These are phyloP conservation scores for Hartigia nigra DNA, from an alignment of 2,888 invertebrate species.

Conservation along the genomic window DNA sequence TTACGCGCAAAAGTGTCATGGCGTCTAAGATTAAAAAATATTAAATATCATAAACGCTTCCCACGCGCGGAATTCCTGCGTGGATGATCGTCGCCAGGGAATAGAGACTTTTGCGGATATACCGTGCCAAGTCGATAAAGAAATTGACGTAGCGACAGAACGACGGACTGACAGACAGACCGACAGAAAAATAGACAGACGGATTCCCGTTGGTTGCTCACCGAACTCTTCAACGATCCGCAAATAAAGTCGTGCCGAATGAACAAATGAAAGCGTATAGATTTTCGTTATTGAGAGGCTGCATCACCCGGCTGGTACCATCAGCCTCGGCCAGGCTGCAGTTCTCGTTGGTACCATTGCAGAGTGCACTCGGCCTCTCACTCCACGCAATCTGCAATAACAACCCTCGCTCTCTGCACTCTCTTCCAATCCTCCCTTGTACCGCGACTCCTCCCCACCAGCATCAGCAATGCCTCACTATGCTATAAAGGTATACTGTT, in stretches of 20 bases:
- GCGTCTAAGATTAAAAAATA: neutral
- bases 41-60: neutral
- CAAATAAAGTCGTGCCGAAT: constrained; percentile 56
- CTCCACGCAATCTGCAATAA: constrained; percentile 60
- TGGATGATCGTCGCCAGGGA: neutral
- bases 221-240: constrained; percentile 46
- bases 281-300: constrained; percentile 60
- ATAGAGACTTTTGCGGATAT: neutral
- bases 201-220: constrained; percentile 23
- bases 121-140: neutral
- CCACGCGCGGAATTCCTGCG: neutral
- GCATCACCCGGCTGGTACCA: constrained; percentile 43
- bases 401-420: constrained; percentile 53
- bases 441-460: neutral
- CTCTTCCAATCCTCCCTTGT: constrained; percentile 19
- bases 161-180: neutral
- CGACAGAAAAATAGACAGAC: neutral
- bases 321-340: constrained; percentile 41
- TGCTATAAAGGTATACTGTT: constrained; percentile 41
- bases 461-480: constrained; percentile 43
- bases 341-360: constrained; percentile 45
- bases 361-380: constrained; percentile 54
- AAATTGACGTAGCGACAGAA: neutral
- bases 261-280: constrained; percentile 60
- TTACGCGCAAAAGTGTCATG: too few species aligned